Conservation (phyloP, 2,113 vertebrate genomes). For the Formicarius rufipectus region DNA sequence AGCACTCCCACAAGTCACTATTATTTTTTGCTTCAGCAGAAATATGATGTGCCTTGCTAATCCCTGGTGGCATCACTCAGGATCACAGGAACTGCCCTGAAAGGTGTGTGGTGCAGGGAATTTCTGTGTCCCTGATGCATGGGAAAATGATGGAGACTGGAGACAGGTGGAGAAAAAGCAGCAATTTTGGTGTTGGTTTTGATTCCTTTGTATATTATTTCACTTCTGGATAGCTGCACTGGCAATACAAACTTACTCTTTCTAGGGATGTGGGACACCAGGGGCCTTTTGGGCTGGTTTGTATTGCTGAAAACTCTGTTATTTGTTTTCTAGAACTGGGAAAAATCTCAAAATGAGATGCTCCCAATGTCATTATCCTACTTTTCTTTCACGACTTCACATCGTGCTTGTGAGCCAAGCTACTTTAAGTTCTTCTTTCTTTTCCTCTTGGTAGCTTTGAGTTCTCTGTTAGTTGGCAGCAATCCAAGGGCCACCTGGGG, state of each 20-base stretch:
- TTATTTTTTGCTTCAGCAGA: neutral
- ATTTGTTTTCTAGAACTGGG: neutral
- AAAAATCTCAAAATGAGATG: neutral
- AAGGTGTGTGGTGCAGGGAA: neutral
- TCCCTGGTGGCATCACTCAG: neutral
- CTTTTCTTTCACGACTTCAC: neutral
- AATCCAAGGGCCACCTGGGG: neutral
- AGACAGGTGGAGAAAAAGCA: neutral
- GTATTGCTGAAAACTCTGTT: neutral
- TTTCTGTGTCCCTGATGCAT: fast-evolving
- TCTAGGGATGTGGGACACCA: neutral
- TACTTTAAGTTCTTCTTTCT: neutral
- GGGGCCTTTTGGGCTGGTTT: neutral
- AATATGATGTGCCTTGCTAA: fast-evolving
- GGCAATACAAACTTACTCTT: neutral
- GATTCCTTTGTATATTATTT: neutral
- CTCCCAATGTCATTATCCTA: neutral
- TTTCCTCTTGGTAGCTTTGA: neutral
- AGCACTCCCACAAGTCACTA: neutral
- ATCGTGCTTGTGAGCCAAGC: neutral
- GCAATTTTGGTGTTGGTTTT: neutral
- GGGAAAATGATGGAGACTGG: neutral
- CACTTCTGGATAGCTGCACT: neutral
- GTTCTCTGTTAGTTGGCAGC: neutral
- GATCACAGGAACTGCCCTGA: neutral